Percentiles rank a stretch among this genome's conserved stretches.
Evolutionary conservation across 2,888 invertebrate genomes (phyloP).

Genomic region (Phalangium opilio): DNA sequence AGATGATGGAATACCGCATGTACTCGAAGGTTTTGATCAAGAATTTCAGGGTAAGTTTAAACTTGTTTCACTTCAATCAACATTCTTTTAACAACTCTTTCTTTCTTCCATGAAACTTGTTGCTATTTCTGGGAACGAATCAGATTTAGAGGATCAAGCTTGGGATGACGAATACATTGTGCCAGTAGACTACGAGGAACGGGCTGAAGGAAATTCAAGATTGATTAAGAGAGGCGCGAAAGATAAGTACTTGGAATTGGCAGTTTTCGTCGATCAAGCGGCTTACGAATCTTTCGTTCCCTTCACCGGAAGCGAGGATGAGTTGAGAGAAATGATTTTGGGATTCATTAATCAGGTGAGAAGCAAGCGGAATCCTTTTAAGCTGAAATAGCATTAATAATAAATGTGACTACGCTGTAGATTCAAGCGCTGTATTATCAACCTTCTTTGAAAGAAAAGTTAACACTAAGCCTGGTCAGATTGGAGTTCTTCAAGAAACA

Average conservation of each 20-base stretch:
- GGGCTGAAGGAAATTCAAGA: no score
- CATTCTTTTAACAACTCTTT: no score
- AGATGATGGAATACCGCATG: no score
- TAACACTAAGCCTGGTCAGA: conserved; percentile 52
- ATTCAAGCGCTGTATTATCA: conserved; percentile 66
- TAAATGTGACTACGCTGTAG: conserved; percentile 28
- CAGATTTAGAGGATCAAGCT: no score
- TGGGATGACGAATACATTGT: no score
- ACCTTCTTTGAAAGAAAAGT: conserved; percentile 45
- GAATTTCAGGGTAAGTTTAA: no score
- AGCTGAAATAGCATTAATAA: background rate
- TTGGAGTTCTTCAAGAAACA: conserved; percentile 52
- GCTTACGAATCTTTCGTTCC: conserved; percentile 54
- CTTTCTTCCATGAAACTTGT: no score
- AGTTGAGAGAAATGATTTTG: conserved; percentile 54
- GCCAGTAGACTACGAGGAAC: no score
- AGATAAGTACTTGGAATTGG: conserved; percentile 41
- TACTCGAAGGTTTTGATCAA: no score
- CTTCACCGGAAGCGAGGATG: conserved; percentile 47
- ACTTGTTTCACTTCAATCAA: no score
- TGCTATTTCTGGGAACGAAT: no score
- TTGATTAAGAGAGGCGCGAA: conserved; percentile 2
- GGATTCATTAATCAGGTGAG: conserved; percentile 59
- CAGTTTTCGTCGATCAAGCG: conserved; percentile 56
- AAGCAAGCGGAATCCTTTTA: background rate